Percentiles rank a stretch among this genome's conserved stretches.
These are phyloP conservation scores for Cheilosia vulpina DNA, from an alignment of 2,888 invertebrate genomes.

Conservation along the genomic window DNA sequence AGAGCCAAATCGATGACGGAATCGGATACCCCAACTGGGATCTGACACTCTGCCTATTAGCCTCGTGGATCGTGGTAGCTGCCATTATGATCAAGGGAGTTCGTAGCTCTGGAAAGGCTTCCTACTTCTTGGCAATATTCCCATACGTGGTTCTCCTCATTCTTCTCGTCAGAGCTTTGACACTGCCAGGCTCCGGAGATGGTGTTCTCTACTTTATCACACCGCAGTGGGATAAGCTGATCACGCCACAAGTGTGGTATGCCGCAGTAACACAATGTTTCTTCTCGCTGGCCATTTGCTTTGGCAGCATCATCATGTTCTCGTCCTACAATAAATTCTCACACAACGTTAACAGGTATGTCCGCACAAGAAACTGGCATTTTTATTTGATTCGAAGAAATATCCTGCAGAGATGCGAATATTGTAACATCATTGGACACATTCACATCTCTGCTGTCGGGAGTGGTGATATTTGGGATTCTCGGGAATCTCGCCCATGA, in stretches of 20 bases:
- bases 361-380: not conserved
- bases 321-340: slow-evolving; percentile 86
- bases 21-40: slow-evolving; percentile 85
- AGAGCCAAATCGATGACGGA: slow-evolving; percentile 84
- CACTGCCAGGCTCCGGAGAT: slow-evolving; percentile 86
- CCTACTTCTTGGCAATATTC: slow-evolving; percentile 89
- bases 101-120: slow-evolving; percentile 86
- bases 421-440: slow-evolving; percentile 93
- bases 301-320: slow-evolving; percentile 87
- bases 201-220: slow-evolving; percentile 87
- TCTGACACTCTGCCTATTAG: slow-evolving; percentile 84
- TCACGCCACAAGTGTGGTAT: slow-evolving; percentile 85
- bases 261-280: slow-evolving; percentile 87
- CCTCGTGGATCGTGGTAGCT: slow-evolving; percentile 85
- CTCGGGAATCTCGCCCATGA: slow-evolving; percentile 91
- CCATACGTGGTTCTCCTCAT: slow-evolving; percentile 87
- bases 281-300: slow-evolving; percentile 87
- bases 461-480: slow-evolving; percentile 92
- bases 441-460: slow-evolving; percentile 91
- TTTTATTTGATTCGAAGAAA: too few relatives aligned
- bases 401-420: slow-evolving; percentile 87
- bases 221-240: slow-evolving; percentile 86
- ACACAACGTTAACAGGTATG: slow-evolving; percentile 85
- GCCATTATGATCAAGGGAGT: slow-evolving; percentile 85
- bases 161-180: slow-evolving; percentile 85